Percentiles rank a stretch among this genome's conserved stretches.
phyloP scores from a whole-genome alignment of 1,140 invertebrate genomes.

The Vollenhovia emeryi region DNA sequence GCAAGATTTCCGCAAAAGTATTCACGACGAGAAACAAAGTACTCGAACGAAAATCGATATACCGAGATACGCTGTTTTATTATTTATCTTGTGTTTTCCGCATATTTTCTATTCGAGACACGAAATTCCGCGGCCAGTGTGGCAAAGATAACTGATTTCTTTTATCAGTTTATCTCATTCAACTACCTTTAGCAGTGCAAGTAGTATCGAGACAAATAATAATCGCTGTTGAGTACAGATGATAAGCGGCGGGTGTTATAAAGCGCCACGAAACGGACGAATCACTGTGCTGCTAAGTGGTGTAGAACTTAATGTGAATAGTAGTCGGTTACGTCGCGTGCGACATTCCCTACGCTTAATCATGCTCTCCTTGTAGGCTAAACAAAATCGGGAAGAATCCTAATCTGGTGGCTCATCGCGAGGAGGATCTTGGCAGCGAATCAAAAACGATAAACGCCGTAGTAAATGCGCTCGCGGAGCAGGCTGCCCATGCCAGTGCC shows the following conservation, averaged over 20 bases:
- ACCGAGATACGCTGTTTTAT: not conserved
- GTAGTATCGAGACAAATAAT: conserved; percentile 67
- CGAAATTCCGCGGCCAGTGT: not conserved
- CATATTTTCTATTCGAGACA: not conserved
- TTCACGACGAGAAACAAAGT: not conserved
- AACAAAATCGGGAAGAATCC: conserved; percentile 99
- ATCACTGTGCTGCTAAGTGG: conserved; percentile 77
- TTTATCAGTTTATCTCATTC: conserved; percentile 56
- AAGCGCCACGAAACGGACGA: conserved; percentile 55
- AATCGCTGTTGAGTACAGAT: conserved; percentile 59
- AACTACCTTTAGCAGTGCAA: conserved; percentile 71
- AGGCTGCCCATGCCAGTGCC: conserved; percentile 92
- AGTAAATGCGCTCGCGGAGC: conserved; percentile 94
- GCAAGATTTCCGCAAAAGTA: not conserved
- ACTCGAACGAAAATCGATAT: not conserved
- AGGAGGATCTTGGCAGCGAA: conserved; percentile 94
- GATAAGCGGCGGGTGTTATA: conserved; percentile 40
- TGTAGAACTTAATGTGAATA: conserved; percentile 82
- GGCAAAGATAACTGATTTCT: conserved; percentile 57
- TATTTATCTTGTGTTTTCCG: conserved; percentile 4
- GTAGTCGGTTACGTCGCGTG: conserved; percentile 82
- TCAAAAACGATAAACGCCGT: conserved; percentile 96
- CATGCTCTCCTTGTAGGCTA: conserved; percentile 88
- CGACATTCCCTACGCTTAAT: conserved; percentile 86
- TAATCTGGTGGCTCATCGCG: conserved; percentile 96